Conservation (phyloP, 2,113 vertebrate species). For the Phrynosoma blainvillii region DNA sequence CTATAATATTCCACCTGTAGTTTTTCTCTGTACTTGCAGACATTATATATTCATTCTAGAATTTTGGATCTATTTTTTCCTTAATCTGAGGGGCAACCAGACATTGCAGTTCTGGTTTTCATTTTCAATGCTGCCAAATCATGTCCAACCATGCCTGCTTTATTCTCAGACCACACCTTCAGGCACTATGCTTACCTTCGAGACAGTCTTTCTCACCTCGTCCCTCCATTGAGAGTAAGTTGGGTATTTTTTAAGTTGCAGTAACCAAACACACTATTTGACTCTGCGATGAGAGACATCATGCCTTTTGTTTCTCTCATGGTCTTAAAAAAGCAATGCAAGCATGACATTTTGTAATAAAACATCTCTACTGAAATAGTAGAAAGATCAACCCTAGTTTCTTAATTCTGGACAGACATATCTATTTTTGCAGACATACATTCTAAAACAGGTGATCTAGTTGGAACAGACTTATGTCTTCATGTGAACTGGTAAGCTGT, state of each 20-base stretch:
- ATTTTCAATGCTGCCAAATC: conserved; percentile 96
- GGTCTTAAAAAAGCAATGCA: neutral
- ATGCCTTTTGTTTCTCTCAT: neutral
- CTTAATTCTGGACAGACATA: neutral
- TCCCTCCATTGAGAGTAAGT: conserved; percentile 90
- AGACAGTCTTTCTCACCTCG: conserved; percentile 96
- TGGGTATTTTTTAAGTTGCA: neutral
- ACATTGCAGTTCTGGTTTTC: conserved; percentile 95
- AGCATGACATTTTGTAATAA: neutral
- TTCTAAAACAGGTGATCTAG: no score
- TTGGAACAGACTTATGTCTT: no score
- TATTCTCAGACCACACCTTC: conserved; percentile 97
- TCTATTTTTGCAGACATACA: no score
- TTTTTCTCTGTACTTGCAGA: neutral
- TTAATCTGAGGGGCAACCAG: conserved; percentile 73
- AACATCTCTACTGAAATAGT: neutral
- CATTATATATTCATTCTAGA: neutral
- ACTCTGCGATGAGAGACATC: rapidly evolving
- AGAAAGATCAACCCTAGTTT: neutral
- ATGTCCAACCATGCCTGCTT: conserved; percentile 94
- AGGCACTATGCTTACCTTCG: conserved; percentile 95
- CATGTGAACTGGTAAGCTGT: no score
- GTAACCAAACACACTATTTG: no score
- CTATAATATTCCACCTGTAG: no score
- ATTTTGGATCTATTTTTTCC: conserved; percentile 23